Conservation (phyloP, 2,888 invertebrate genomes). For the Drosophila siamana region DNA sequence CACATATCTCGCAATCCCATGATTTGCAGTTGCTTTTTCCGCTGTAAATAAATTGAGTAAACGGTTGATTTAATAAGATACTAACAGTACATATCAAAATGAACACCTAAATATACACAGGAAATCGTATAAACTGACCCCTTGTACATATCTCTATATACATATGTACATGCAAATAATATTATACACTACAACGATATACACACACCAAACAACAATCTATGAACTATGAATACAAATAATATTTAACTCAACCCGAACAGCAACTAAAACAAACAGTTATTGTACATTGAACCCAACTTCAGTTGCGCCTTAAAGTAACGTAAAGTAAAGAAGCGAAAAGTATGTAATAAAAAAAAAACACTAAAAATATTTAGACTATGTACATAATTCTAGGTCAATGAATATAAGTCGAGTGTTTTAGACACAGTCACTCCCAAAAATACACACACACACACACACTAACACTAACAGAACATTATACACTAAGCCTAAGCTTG, state of each 20-base stretch:
- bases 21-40: conserved; percentile 16
- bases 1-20: conserved; percentile 50
- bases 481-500: conserved; percentile 69
- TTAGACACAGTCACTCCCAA: conserved; percentile 24
- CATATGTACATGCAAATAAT: conserved; percentile 61
- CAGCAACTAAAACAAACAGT: conserved; percentile 20
- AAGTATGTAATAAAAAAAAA: conserved; percentile 48
- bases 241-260: conserved; percentile 7
- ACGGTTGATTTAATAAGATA: conserved; percentile 63
- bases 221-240: conserved; percentile 17
- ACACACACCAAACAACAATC: conserved; percentile 25
- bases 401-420: conserved; percentile 59
- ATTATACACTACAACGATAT: conserved; percentile 39
- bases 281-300: conserved; percentile 67
- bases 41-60: conserved; percentile 64
- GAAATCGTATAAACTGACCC: conserved; percentile 52
- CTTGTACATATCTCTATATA: conserved; percentile 76
- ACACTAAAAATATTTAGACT: conserved; percentile 28
- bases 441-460: conserved; percentile 71
- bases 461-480: too few species aligned
- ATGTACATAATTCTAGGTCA: conserved; percentile 61
- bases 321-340: conserved; percentile 34
- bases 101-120: conserved; percentile 83
- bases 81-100: conserved; percentile 84
- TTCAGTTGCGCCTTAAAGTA: conserved; percentile 71